phyloP scores from a whole-genome alignment of 37 sponge, comb jelly and placozoan genomes.

The Spongilla lacustris region DNA sequence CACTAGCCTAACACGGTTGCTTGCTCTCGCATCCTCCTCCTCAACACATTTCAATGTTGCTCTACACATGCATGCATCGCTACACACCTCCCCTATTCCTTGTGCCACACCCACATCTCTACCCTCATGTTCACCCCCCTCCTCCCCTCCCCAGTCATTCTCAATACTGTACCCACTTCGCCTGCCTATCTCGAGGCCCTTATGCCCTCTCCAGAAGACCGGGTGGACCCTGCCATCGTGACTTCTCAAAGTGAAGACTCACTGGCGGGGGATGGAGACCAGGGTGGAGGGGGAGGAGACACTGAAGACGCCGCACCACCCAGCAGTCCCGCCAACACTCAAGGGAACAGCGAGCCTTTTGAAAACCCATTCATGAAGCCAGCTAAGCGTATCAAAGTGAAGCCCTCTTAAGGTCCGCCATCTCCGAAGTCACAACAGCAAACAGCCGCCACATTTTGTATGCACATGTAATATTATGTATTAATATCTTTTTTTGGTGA shows the following conservation, averaged over 20 bases:
- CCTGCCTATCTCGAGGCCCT: slow-evolving; percentile 63
- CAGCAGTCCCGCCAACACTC: background rate
- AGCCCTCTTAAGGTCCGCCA: background rate
- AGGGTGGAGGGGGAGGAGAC: background rate
- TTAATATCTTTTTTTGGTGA: background rate
- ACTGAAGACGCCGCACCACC: background rate
- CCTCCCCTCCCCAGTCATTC: slow-evolving; percentile 22
- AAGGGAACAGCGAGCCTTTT: background rate
- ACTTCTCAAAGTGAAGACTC: background rate
- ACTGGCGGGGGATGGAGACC: background rate
- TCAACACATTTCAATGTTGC: background rate
- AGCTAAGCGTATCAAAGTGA: slow-evolving; percentile 43
- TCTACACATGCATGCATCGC: background rate
- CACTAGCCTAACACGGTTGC: no score
- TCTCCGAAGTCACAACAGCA: background rate
- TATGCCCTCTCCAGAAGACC: slow-evolving; percentile 65
- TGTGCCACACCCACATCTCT: background rate
- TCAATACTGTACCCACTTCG: background rate
- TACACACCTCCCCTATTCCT: background rate
- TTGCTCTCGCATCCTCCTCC: background rate
- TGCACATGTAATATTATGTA: background rate
- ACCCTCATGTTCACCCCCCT: background rate
- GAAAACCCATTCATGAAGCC: slow-evolving; percentile 76
- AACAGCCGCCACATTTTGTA: background rate
- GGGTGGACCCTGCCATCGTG: slow-evolving; percentile 8